Conservation (phyloP, 2,797 vertebrate species). For the Balearica regulorum region DNA sequence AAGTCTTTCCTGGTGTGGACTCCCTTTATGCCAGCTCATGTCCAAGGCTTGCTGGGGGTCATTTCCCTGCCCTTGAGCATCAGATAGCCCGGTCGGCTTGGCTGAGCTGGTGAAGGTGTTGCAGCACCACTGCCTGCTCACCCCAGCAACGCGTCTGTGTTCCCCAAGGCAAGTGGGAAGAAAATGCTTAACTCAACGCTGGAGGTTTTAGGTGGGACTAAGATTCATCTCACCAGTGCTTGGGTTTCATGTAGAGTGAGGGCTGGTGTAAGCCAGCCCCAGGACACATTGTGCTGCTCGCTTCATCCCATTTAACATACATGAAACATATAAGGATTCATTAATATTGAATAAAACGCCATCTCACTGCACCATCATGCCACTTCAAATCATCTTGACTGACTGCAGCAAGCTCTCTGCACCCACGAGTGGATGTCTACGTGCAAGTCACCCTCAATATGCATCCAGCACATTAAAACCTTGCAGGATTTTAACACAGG, state of each 20-base stretch:
- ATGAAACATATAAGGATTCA: neutral
- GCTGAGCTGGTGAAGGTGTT: neutral
- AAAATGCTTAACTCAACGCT: neutral
- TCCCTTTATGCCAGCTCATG: neutral
- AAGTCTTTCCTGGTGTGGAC: neutral
- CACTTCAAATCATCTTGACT: neutral
- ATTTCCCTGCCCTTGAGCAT: neutral
- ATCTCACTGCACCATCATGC: neutral
- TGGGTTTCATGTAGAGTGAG: accelerated
- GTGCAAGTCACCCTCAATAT: neutral
- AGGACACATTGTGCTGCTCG: neutral
- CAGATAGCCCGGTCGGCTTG: accelerated
- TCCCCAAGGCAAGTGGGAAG: accelerated
- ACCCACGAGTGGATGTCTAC: neutral
- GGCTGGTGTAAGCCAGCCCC: neutral
- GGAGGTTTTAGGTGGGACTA: neutral
- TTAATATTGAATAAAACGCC: neutral
- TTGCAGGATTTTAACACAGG: accelerated
- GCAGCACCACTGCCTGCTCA: accelerated
- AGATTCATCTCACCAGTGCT: neutral
- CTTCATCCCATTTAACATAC: neutral
- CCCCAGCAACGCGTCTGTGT: neutral
- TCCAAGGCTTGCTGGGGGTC: neutral
- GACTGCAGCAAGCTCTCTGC: neutral
- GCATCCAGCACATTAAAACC: neutral